These are phyloP conservation scores for Panorpa germanica DNA, from an alignment of 2,888 invertebrate species.

Conservation along the genomic window DNA sequence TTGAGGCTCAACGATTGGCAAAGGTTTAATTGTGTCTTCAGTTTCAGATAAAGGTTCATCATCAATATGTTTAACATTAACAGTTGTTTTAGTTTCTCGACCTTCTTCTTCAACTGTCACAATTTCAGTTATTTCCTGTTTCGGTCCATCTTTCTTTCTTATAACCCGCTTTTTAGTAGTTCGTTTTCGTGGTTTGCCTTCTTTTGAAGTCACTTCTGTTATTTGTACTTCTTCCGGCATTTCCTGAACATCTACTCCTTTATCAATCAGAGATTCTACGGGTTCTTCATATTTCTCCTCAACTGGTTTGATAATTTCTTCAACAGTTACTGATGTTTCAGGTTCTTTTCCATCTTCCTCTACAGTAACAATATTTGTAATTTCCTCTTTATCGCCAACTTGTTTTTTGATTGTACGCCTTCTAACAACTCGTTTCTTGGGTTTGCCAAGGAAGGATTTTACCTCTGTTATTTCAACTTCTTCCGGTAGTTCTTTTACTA, in stretches of 20 bases:
- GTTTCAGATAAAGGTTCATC: no score
- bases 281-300: no score
- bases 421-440: slow-evolving; percentile 15
- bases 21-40: slow-evolving; percentile 9
- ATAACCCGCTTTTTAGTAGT: slow-evolving; percentile 18
- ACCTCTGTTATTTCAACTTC: slow-evolving; percentile 17
- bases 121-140: slow-evolving; percentile 11
- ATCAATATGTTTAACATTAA: slow-evolving; percentile 18
- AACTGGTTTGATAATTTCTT: slow-evolving; percentile 11
- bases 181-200: slow-evolving; percentile 15
- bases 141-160: slow-evolving; percentile 14
- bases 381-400: slow-evolving; percentile 17
- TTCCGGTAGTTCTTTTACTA: slow-evolving; percentile 16
- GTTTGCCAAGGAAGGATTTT: slow-evolving; percentile 16
- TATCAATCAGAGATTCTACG: no score
- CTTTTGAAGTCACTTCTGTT: slow-evolving; percentile 14
- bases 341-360: slow-evolving; percentile 20
- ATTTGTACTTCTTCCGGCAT: slow-evolving; percentile 18
- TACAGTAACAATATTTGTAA: slow-evolving; percentile 19
- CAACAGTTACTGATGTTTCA: slow-evolving; percentile 14
- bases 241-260: slow-evolving; percentile 16
- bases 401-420: slow-evolving; percentile 18
- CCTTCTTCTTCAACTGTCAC: slow-evolving; percentile 13
- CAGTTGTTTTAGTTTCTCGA: slow-evolving; percentile 24
- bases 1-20: slow-evolving; percentile 11